Base-by-base conservation (phyloP, 2,113 vertebrate species). In the Seriola rivoliana region DNA sequence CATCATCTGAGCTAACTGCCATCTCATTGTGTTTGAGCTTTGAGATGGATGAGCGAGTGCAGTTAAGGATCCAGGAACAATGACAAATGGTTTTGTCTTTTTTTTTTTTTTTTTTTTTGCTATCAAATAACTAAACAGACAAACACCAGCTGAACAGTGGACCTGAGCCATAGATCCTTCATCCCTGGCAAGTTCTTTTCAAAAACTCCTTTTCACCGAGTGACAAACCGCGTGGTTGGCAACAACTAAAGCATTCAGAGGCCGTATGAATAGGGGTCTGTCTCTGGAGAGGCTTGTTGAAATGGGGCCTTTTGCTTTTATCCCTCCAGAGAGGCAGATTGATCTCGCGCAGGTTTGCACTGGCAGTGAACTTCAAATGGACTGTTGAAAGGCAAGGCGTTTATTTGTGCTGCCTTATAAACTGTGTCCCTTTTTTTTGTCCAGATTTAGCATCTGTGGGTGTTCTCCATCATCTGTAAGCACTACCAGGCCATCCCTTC, bases 171-270 rank as follows among this genome's bases (percentile, higher is more conserved):
- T 62, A 38, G 81, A 87, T 86, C 88, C 77, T 89, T 89, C 78
- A 65, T 88, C 63, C 85, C 58, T 12, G 1, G 79, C 59, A 34
- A 86, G 66, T 52, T 78, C 57, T 69, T 87, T 80, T 77, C 25
- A 88, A 86, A 79, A 89, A 84, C 42, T 62, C 48, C 75, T 75
- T 86, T 90, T 88, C 2, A 81, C 84, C 74, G 80, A 91, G 90
- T 91, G 89, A 92, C 88, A 86, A 85, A 91, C 90, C 66, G 75
- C 86, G 63, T 89, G 87, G 90, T 92, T 92, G 89, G 89, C 88
- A 93, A 88, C 86, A 88, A 85, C 74, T 69, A 85, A 91, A 87
- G 90, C 89, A 88, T 91, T 92, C 80, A 91, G 75, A 69, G 75
- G 55, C 25, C 4, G 85, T 78, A 92, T 93, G 93, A 93, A 94